Percentiles rank a stretch among this genome's conserved stretches.
Evolutionary conservation across 2,888 invertebrate species (phyloP).

Genomic region (Microctonus hyperodae): DNA sequence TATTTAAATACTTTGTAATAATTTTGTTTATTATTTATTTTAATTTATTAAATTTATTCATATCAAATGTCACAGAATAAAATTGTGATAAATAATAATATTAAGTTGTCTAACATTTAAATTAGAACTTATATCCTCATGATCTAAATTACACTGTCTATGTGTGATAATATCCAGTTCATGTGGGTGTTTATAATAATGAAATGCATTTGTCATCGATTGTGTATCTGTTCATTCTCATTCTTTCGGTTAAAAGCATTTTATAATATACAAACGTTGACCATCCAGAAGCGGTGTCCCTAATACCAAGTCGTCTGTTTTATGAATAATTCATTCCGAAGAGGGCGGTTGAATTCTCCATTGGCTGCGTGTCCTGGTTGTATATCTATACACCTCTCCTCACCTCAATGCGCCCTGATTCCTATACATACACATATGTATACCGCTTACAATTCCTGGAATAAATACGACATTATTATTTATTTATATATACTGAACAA

Average conservation of each 20-base stretch:
- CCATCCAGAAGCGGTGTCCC: conserved; percentile 20
- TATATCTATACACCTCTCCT: conserved; percentile 16
- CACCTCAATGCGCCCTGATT: conserved; percentile 18
- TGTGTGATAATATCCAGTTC: background rate
- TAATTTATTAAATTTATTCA: no score
- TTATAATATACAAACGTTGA: conserved; percentile 10
- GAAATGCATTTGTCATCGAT: conserved; percentile 17
- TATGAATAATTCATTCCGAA: conserved; percentile 51
- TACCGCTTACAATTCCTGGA: background rate
- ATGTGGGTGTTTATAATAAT: conserved; percentile 13
- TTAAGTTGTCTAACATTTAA: background rate
- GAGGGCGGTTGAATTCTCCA: conserved; percentile 34
- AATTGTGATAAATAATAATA: background rate
- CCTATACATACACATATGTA: background rate
- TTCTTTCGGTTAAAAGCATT: conserved; percentile 14
- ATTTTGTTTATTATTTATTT: no score
- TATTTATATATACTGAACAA: conserved; percentile 1
- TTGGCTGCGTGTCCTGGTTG: conserved; percentile 19
- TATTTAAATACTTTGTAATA: no score
- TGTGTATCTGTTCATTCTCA: conserved; percentile 2
- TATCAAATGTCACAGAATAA: background rate
- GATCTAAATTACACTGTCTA: background rate
- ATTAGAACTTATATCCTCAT: background rate
- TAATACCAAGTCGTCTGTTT: conserved; percentile 28
- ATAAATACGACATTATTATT: conserved; percentile 2